phyloP scores from a whole-genome alignment of 2,113 vertebrate species.

The Acanthochromis polyacanthus region DNA sequence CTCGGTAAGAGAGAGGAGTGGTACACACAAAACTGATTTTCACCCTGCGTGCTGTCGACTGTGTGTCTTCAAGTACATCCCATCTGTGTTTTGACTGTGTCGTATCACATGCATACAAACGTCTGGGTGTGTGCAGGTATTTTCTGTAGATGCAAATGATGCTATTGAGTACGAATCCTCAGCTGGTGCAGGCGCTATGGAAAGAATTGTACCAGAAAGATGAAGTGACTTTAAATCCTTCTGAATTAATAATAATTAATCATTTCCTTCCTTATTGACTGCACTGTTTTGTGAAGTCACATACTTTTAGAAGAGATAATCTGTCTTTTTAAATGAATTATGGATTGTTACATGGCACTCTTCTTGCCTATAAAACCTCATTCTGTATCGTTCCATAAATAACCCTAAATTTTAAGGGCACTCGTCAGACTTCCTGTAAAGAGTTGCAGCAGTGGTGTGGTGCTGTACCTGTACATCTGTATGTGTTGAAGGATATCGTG shows the following conservation, averaged over 20 bases:
- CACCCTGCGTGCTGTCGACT: conserved; percentile 2
- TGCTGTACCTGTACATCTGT: conserved; percentile 16
- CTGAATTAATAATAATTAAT: conserved; percentile 1
- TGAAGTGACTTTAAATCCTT: conserved; percentile 2
- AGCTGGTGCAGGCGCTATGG: not conserved
- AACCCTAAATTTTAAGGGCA: not conserved
- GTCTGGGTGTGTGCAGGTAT: conserved; percentile 16
- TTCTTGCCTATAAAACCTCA: conserved; percentile 16
- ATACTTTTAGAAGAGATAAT: not conserved
- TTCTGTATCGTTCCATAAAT: conserved; percentile 6
- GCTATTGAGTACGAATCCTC: conserved; percentile 18
- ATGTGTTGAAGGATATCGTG: conserved; percentile 31
- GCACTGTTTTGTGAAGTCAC: conserved; percentile 31
- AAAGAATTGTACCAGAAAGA: conserved; percentile 2
- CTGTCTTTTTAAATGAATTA: not conserved
- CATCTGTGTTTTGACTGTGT: conserved; percentile 5
- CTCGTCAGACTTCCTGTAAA: conserved; percentile 26
- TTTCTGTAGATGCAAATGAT: conserved; percentile 29
- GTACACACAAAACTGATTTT: not conserved
- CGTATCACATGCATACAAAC: not conserved
- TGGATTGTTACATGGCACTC: not conserved
- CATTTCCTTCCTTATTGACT: not conserved
- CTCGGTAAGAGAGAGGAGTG: not conserved
- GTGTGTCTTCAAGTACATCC: conserved; percentile 6
- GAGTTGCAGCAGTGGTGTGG: not conserved